Evolutionary conservation across 2,113 vertebrate species (phyloP), one percentile per base, ranked within the genome.

Genomic region (Vulpes vulpes): DNA sequence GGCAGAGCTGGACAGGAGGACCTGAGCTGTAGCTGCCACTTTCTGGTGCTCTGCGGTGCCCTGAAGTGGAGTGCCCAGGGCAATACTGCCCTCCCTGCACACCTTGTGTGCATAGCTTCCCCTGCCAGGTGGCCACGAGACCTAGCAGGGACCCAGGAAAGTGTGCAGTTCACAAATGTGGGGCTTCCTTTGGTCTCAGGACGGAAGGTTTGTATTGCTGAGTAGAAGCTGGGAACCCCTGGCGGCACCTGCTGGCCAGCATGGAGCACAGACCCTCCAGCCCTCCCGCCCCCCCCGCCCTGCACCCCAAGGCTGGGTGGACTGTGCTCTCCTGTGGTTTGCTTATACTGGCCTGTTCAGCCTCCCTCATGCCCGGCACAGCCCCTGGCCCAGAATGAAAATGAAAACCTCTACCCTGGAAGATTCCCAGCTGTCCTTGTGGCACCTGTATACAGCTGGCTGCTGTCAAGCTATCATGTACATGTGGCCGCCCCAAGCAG

Each of bases 111-210:
- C 35, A 3, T 5, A 1, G 69, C 81, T 49, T 15, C 25, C 74
- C 17, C 23, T 4, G 16, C 49, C 1, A 3, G 82, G 81, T 25
- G 19, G 30, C 10, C 25, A 12, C 0, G 30, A 65, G 53, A 64
- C 17, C 91, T 9, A 19, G 55, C 32, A 22, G 30, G 60, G 43
- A 20, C 43, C 30, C 1, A 0, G 4, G 71, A 10, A 30, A 0
- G 5, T 20, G 19, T 1, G 0, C 2, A 0, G 23, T 0, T 12
- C 25, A 17, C 17, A 35, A 1, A 11, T 1, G 16, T 0, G 0
- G 17, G 67, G 14, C 80, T 60, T 35, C 53, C 23, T 3, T 4
- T 16, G 19, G 35, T 16, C 38, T 20, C 22, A 23, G 38, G 22
- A 8, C 35, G 71, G 76, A 35, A n/a, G 12, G 5, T 23, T 0